Percentiles rank a stretch among this genome's conserved stretches.
phyloP scores from a whole-genome alignment of 2,797 vertebrate genomes.

The Diplodus puntazzo region DNA sequence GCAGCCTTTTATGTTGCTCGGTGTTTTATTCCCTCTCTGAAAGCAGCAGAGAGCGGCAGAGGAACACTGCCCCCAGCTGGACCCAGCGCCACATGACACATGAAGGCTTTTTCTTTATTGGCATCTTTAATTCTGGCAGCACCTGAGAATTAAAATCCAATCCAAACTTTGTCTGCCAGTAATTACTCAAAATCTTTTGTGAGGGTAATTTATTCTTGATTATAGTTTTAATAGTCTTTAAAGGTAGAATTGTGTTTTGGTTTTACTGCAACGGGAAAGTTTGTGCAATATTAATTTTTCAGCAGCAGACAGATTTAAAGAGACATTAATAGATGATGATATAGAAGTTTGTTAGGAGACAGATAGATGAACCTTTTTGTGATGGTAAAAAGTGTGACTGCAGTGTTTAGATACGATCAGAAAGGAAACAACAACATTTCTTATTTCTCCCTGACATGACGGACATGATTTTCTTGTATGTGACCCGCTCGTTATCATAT shows the following conservation, averaged over 20 bases:
- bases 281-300: neutral
- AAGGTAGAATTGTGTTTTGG: constrained; percentile 9
- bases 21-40: constrained; percentile 10
- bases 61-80: constrained; percentile 82
- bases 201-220: constrained; percentile 35
- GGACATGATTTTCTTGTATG: neutral
- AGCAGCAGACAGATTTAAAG: neutral
- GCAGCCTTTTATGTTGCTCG: constrained; percentile 48
- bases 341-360: no score
- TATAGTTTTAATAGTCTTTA: constrained; percentile 22
- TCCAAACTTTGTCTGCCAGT: constrained; percentile 18
- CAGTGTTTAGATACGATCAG: no score
- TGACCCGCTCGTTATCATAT: neutral
- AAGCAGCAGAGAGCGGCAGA: constrained; percentile 27
- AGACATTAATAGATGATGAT: constrained; percentile 1
- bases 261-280: constrained; percentile 18
- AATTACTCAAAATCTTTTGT: constrained; percentile 26
- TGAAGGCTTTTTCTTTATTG: constrained; percentile 6
- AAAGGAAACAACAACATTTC: no score
- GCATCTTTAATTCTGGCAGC: constrained; percentile 20
- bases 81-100: neutral
- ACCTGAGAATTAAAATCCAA: constrained; percentile 35
- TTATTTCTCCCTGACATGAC: neutral
- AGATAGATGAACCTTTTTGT: no score
- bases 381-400: no score